phyloP scores from a whole-genome alignment of 2,113 vertebrate species.

The Hyperopisus bebe region DNA sequence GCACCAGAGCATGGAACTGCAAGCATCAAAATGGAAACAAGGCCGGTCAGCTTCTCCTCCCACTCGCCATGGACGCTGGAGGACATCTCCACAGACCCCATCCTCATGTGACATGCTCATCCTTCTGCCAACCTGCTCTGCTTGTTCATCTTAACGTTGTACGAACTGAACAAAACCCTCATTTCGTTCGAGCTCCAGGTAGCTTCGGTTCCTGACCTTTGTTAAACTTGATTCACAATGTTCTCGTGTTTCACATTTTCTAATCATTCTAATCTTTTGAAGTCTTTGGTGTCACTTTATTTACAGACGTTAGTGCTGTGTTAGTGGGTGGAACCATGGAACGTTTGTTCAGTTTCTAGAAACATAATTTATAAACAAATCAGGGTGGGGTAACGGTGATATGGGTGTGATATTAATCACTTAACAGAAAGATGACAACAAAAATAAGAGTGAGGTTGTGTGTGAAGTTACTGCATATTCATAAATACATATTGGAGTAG shows the following conservation, averaged over 20 bases:
- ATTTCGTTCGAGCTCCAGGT: neutral
- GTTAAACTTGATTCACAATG: neutral
- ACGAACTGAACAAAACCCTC: neutral
- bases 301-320: neutral
- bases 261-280: neutral
- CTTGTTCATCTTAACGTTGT: conserved; percentile 28
- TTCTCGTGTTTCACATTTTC: neutral
- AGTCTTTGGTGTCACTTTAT: neutral
- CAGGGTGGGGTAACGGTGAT: neutral
- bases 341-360: neutral
- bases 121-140: conserved; percentile 33
- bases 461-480: neutral
- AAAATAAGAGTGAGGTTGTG: neutral
- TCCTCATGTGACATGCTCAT: neutral
- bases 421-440: neutral
- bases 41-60: neutral
- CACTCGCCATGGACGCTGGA: neutral
- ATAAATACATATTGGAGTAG: neutral
- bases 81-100: neutral
- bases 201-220: conserved; percentile 28
- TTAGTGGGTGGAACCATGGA: neutral
- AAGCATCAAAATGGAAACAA: neutral
- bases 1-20: conserved; percentile 75
- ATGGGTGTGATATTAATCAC: neutral
- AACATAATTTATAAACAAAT: neutral